Evolutionary conservation across 2,113 vertebrate genomes (phyloP).

Genomic region (Actinemys pallida): DNA sequence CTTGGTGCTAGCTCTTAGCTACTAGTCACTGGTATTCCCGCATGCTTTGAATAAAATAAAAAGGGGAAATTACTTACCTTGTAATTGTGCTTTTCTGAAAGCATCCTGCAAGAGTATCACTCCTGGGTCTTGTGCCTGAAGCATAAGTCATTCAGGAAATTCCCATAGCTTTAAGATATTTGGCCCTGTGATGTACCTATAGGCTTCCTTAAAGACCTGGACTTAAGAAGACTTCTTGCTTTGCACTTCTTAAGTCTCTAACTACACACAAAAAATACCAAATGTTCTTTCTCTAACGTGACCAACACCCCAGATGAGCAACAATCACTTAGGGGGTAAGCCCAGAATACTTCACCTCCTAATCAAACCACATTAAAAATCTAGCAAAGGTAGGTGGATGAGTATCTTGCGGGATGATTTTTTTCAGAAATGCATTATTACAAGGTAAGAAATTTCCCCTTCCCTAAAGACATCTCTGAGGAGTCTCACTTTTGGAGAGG

Average conservation of each 20-base stretch:
- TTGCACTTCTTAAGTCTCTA: background rate
- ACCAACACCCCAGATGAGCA: background rate
- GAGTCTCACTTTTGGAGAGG: conserved; percentile 56
- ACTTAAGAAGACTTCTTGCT: no score
- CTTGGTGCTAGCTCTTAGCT: background rate
- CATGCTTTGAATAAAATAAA: background rate
- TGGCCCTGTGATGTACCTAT: background rate
- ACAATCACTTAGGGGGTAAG: background rate
- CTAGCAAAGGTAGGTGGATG: background rate
- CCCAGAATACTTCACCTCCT: background rate
- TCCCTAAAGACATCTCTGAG: conserved; percentile 31
- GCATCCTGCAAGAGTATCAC: background rate
- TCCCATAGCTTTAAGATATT: background rate
- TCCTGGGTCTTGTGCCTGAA: conserved; percentile 1
- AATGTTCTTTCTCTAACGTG: background rate
- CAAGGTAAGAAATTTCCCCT: conserved; percentile 23
- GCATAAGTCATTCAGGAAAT: background rate
- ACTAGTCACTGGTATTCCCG: background rate
- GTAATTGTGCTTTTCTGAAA: background rate
- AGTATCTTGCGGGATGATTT: background rate
- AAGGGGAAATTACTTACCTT: background rate
- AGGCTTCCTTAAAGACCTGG: conserved; percentile 49
- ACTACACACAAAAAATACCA: background rate
- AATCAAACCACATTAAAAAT: accelerated
- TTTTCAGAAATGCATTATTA: conserved; percentile 24